Evolutionary conservation across 2,113 vertebrate genomes (phyloP), one percentile per base, ranked within the genome.

Genomic region (Gymnogyps californianus): DNA sequence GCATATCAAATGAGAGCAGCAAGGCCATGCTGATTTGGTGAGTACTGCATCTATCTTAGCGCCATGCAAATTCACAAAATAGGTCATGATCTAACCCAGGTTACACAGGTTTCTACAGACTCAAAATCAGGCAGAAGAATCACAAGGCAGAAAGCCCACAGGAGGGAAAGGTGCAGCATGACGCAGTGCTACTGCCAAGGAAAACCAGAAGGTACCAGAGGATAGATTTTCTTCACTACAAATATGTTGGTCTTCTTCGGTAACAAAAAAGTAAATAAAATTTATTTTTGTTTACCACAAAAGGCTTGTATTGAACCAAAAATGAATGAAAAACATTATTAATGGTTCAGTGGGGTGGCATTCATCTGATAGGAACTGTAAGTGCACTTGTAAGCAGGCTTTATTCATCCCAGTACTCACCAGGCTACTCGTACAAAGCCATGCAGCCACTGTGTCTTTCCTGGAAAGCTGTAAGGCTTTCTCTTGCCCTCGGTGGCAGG

Each of bases 31-130:
- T 85, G 67, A 34, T 91, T 72, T 74, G 84, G 85, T 26, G 62
- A 49, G 52, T 36, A 16, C 49, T 85, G 19, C 16, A 77, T 54
- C 92, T 89, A n/a, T 89, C 97, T 97, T 82, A 94, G 88, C 90
- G 91, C 46, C 42, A 59, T 12, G n/a, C 22, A 86, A 65, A 70
- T 55, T 62, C 13, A 44, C 29, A 69, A 86, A 83, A 64, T 10
- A 80, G 84, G 54, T 70, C 81, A 49, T 3, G 38, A 54, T 49
- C 16, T 51, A 90, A 64, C 5, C 14, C 21, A 15, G 14, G 51
- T 54, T 46, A 47, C 36, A 28, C 24, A 32, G 34, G 32, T 31
- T 71, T 71, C 61, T 75, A 18, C 1, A 4, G 79, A 21, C 62
- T 46, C n/a, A 51, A 58, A 62, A 29, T 17, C 44, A 80, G 44